Percentiles rank a stretch among this genome's conserved stretches.
These are phyloP conservation scores for Paradisaea rubra DNA, from an alignment of 2,113 vertebrate species.

Conservation along the genomic window DNA sequence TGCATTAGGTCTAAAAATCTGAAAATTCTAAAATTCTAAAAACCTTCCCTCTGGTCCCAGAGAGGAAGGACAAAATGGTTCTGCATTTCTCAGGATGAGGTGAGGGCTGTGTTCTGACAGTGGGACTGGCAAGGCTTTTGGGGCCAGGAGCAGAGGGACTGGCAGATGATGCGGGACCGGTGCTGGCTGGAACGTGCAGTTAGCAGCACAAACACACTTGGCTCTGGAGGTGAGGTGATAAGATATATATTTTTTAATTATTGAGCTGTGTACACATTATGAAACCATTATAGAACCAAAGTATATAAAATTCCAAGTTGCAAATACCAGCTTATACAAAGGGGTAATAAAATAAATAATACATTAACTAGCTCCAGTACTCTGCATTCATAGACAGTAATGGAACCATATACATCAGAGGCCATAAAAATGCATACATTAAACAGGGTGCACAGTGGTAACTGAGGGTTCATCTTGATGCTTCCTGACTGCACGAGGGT, in stretches of 20 bases:
- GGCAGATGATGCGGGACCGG: accelerated
- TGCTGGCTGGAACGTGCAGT: not conserved
- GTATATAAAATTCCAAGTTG: slow-evolving; percentile 60
- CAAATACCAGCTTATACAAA: slow-evolving; percentile 61
- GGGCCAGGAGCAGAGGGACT: not conserved
- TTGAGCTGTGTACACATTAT: slow-evolving; percentile 67
- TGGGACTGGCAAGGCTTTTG: accelerated
- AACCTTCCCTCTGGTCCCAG: not conserved
- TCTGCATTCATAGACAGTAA: slow-evolving; percentile 33
- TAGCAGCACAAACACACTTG: not conserved
- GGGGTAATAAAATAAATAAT: slow-evolving; percentile 74
- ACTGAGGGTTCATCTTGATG: slow-evolving; percentile 2
- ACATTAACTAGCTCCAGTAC: slow-evolving; percentile 58
- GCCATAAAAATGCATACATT: slow-evolving; percentile 48
- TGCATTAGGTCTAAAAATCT: not conserved
- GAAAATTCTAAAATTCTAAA: not conserved
- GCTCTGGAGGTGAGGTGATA: slow-evolving; percentile 34
- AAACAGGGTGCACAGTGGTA: not conserved
- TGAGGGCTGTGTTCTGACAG: not conserved
- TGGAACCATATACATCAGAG: slow-evolving; percentile 44
- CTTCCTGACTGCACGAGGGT: slow-evolving; percentile 22
- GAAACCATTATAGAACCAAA: slow-evolving; percentile 63
- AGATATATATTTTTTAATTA: slow-evolving; percentile 67
- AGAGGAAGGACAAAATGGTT: not conserved
- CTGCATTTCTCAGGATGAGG: not conserved